phyloP scores from a whole-genome alignment of 2,888 invertebrate species.

The Malthinus flaveolus region DNA sequence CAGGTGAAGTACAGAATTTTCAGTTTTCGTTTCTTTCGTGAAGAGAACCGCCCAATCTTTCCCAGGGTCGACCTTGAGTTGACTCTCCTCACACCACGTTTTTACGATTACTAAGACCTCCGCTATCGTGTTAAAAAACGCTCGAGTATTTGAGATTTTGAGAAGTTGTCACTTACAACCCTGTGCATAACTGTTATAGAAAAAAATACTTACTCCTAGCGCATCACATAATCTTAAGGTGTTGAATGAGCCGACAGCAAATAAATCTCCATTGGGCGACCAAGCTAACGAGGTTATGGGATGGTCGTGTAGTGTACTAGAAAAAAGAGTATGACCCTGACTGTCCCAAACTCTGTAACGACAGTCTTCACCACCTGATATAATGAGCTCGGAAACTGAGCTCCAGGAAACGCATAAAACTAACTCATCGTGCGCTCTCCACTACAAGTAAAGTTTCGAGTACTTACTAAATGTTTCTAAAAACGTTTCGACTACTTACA shows the following conservation, averaged over 20 bases:
- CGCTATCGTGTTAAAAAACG: no score
- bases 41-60: no score
- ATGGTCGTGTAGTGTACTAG: constrained; percentile 83
- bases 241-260: constrained; percentile 92
- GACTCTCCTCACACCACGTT: no score
- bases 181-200: no score
- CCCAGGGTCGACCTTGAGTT: no score
- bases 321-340: constrained; percentile 85
- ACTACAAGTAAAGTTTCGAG: constrained; percentile 60
- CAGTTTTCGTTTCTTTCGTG: no score
- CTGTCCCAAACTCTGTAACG: constrained; percentile 84
- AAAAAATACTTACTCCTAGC: constrained; percentile 73
- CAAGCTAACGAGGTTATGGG: constrained; percentile 91
- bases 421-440: constrained; percentile 95
- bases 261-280: constrained; percentile 88
- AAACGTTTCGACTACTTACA: constrained; percentile 53
- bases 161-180: no score
- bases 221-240: constrained; percentile 90
- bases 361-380: constrained; percentile 97
- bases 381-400: constrained; percentile 84
- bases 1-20: no score
- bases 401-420: constrained; percentile 95
- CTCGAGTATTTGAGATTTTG: no score
- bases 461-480: not conserved
- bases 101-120: no score